Conservation (phyloP, 2,113 vertebrate species). For the Paramormyrops kingsleyae region DNA sequence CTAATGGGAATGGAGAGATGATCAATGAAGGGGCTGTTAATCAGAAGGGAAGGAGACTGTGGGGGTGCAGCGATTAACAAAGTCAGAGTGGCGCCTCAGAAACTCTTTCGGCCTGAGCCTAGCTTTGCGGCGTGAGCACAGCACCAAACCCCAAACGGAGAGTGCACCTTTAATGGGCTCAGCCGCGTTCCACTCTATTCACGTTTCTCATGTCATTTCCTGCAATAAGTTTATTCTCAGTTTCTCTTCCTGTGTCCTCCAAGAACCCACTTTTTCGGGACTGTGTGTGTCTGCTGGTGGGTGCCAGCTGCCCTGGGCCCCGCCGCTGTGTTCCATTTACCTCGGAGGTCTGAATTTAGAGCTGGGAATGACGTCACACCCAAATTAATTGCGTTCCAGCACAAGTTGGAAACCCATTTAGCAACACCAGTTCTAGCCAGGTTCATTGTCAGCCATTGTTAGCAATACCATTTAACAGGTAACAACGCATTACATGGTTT, state of each 20-base stretch:
- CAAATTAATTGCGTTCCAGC: background rate
- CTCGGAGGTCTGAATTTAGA: too few relatives aligned
- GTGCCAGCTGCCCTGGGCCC: too few relatives aligned
- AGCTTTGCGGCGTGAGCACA: too few relatives aligned
- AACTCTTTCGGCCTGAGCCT: background rate
- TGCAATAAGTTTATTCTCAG: background rate
- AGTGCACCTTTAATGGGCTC: background rate
- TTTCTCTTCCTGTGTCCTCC: background rate
- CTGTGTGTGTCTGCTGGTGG: background rate
- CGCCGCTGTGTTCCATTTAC: too few relatives aligned
- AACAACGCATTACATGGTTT: too few relatives aligned
- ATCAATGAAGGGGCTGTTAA: background rate
- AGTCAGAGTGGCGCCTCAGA: background rate
- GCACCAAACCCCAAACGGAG: background rate
- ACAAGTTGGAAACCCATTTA: background rate
- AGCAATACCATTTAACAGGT: too few relatives aligned
- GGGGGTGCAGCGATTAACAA: background rate
- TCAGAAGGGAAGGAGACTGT: background rate
- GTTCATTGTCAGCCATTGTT: background rate
- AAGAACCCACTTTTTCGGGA: background rate
- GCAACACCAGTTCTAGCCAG: too few relatives aligned
- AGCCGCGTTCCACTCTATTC: background rate
- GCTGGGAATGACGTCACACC: too few relatives aligned
- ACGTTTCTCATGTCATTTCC: background rate
- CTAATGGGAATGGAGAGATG: background rate